phyloP scores from a whole-genome alignment of 2,113 vertebrate species.

The Dasyurus viverrinus region DNA sequence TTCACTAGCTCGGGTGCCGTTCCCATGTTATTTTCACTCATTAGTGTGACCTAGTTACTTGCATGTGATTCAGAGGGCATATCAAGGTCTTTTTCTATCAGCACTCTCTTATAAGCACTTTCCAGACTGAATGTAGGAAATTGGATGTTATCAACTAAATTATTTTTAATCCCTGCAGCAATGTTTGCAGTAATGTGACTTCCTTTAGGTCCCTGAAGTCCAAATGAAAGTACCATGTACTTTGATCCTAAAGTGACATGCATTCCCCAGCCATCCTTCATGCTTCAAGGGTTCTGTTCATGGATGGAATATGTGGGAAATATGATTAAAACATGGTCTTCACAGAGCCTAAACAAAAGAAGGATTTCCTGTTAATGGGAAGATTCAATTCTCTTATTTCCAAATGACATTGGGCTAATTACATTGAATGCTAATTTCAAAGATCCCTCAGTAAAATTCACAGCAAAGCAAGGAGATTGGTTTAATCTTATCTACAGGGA shows the following conservation, averaged over 20 bases:
- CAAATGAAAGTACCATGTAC: background rate
- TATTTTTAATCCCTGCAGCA: slow-evolving; percentile 56
- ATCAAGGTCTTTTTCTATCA: slow-evolving; percentile 50
- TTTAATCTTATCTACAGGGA: background rate
- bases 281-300: background rate
- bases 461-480: background rate
- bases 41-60: slow-evolving; percentile 73
- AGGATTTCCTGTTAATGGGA: background rate
- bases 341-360: background rate
- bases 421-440: background rate
- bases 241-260: slow-evolving; percentile 29
- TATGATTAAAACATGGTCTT: background rate
- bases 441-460: background rate
- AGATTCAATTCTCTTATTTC: background rate
- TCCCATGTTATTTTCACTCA: slow-evolving; percentile 49
- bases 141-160: slow-evolving; percentile 57
- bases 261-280: background rate
- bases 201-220: slow-evolving; percentile 29
- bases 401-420: background rate
- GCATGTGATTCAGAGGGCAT: slow-evolving; percentile 64
- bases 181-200: slow-evolving; percentile 24
- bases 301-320: background rate
- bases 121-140: slow-evolving; percentile 62
- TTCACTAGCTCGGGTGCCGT: slow-evolving; percentile 51
- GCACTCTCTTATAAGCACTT: slow-evolving; percentile 55